Conservation (phyloP, 1,140 invertebrate genomes). For the Zaprionus taronus region DNA sequence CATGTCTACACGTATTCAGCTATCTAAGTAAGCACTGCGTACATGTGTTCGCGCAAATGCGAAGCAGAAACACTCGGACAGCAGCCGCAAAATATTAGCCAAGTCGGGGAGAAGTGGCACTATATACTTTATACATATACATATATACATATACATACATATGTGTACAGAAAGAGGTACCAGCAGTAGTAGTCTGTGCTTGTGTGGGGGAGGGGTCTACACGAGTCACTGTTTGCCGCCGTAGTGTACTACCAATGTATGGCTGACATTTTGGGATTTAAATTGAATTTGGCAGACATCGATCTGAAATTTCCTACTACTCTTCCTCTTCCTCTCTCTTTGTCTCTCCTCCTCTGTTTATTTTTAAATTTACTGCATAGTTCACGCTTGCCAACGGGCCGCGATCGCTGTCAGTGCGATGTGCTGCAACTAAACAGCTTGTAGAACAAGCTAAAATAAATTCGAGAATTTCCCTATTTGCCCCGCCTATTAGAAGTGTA, state of each 20-base stretch:
- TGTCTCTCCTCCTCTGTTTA: conserved; percentile 37
- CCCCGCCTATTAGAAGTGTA: conserved; percentile 5
- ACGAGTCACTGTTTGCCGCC: conserved; percentile 26
- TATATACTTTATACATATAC: not conserved
- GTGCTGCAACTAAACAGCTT: conserved; percentile 37
- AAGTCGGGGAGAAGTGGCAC: not conserved
- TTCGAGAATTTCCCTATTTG: conserved; percentile 7
- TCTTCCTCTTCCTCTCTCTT: conserved; percentile 9
- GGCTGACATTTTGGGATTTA: conserved; percentile 69
- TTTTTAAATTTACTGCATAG: conserved; percentile 53
- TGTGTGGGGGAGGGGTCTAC: not conserved
- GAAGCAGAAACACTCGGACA: conserved; percentile 2
- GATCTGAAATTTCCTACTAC: conserved; percentile 45
- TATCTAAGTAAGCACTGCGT: conserved; percentile 18
- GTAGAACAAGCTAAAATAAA: conserved; percentile 38
- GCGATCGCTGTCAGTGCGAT: conserved; percentile 27
- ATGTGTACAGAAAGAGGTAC: not conserved
- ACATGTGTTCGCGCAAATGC: conserved; percentile 18
- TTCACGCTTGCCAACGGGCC: conserved; percentile 11
- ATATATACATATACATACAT: not conserved
- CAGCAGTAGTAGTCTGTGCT: not conserved
- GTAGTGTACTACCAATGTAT: conserved; percentile 54
- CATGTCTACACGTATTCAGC: conserved; percentile 2
- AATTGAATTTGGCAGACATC: conserved; percentile 57
- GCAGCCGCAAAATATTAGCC: conserved; percentile 28